Conservation (phyloP, 2,113 vertebrate genomes). For the Tricholaema leucomelas region DNA sequence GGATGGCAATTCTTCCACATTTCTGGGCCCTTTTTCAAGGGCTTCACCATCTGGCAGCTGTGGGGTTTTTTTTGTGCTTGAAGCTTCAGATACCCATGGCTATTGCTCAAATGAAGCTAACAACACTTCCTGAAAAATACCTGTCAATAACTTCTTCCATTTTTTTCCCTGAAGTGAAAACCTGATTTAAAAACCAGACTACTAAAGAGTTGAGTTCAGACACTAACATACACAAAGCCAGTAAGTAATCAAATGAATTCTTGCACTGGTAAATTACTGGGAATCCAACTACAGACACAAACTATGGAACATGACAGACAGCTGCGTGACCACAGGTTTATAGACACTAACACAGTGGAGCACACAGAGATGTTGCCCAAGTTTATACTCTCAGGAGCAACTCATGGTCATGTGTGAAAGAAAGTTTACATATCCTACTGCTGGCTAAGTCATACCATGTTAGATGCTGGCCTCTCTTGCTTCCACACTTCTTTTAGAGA, state of each 20-base stretch:
- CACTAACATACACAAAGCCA: background rate
- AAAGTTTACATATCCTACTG: fast-evolving
- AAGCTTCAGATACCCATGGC: background rate
- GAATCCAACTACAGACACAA: background rate
- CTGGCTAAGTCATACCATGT: background rate
- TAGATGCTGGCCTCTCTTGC: background rate
- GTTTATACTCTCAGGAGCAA: background rate
- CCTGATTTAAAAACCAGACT: background rate
- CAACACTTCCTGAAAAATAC: background rate
- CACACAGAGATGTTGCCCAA: background rate
- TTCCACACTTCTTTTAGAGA: background rate
- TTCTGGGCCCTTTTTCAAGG: background rate
- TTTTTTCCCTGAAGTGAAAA: background rate
- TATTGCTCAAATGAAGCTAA: background rate
- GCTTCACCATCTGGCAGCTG: background rate
- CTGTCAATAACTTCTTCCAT: background rate
- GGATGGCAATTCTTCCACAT: background rate
- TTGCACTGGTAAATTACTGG: background rate
- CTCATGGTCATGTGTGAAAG: background rate
- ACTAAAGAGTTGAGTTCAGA: background rate
- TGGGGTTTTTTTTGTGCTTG: background rate
- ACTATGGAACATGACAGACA: background rate
- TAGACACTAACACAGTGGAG: background rate
- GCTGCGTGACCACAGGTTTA: background rate
- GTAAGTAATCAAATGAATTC: background rate